A percentile compares a stretch with the other conserved stretches of the same genome.
These are phyloP conservation scores for Danio aesculapii DNA, from an alignment of 2,797 vertebrate species.

Conservation along the genomic window DNA sequence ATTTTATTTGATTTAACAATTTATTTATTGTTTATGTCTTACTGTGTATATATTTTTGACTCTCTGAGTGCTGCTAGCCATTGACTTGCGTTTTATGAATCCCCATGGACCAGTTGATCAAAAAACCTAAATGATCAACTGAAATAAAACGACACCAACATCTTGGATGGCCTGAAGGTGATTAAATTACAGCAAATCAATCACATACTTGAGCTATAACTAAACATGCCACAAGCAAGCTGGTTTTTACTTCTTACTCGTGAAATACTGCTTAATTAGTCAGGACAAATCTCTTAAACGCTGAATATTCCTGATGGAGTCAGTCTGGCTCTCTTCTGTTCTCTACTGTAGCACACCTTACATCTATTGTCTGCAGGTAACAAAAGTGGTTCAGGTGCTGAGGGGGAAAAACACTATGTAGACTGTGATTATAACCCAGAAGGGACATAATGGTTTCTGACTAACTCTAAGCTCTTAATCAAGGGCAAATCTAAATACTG, in stretches of 20 bases:
- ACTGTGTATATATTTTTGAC: too few relatives aligned
- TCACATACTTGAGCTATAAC: too few relatives aligned
- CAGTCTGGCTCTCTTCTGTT: constrained; percentile 14
- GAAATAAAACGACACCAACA: too few relatives aligned
- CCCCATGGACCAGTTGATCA: too few relatives aligned
- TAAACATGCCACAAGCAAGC: too few relatives aligned
- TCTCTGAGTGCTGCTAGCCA: too few relatives aligned
- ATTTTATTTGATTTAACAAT: too few relatives aligned
- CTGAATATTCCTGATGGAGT: background rate
- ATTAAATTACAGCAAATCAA: too few relatives aligned
- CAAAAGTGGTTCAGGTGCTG: constrained; percentile 48
- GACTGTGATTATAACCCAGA: constrained; percentile 35
- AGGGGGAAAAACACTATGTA: constrained; percentile 10
- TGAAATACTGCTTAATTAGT: background rate
- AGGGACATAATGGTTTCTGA: constrained; percentile 29
- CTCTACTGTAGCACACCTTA: constrained; percentile 1
- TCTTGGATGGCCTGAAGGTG: too few relatives aligned
- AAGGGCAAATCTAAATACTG: constrained; percentile 30
- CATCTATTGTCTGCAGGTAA: constrained; percentile 16
- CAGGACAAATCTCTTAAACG: background rate
- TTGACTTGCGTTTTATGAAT: too few relatives aligned
- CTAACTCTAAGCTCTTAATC: constrained; percentile 34
- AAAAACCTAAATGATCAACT: too few relatives aligned
- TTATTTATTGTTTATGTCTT: too few relatives aligned
- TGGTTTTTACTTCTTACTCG: background rate